Base-by-base conservation (phyloP, 2,113 vertebrate species). In the Daboia siamensis region DNA sequence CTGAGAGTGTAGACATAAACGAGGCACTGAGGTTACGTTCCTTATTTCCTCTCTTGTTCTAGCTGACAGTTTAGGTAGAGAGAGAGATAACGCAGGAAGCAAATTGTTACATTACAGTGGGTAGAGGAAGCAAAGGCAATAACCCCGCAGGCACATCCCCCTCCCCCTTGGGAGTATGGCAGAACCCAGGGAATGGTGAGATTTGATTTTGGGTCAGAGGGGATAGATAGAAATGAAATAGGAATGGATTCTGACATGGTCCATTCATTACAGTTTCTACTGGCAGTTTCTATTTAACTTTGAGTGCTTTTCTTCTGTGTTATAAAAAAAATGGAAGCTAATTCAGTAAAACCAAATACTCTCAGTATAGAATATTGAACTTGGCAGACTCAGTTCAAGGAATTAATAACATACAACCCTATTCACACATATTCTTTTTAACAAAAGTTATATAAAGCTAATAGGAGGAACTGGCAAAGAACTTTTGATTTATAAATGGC, bases 381-480 rank as follows among this genome's bases (percentile, higher is more conserved):
- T 94, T 96, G 95, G 48, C 91, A 94, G 86, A 61, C 33, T 48
- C 90, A 59, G 92, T 90, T 96, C 94, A 96, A 94, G 91, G 80
- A 95, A 95, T 96, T 95, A 95, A 93, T 80, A 93, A 94, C 93
- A 94, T 90, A 95, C 94, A 96, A 93, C 54, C 51, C 87, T 94
- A 90, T 84, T 54, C 87, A 29, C 59, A 90, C 90, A 94, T 91
- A 94, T 33, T 69, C 23, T 59, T 46, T 39, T 44, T 23, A 57
- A 55, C 86, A 95, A 95, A 96, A 90, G 24, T 93, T 94, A 46
- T 91, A 96, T 95, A 95, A 95, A 95, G 93, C 90, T 95, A 95
- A 95, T 94, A 94, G 93, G 48, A 87, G 92, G 94, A 94, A 55
- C 61, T 59, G 88, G 48, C 89, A 91, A 93, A 95, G 94, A 93